Evolutionary conservation across 1,140 invertebrate genomes (phyloP), one percentile per base, ranked within the genome.

Genomic region (Solenopsis invicta): DNA sequence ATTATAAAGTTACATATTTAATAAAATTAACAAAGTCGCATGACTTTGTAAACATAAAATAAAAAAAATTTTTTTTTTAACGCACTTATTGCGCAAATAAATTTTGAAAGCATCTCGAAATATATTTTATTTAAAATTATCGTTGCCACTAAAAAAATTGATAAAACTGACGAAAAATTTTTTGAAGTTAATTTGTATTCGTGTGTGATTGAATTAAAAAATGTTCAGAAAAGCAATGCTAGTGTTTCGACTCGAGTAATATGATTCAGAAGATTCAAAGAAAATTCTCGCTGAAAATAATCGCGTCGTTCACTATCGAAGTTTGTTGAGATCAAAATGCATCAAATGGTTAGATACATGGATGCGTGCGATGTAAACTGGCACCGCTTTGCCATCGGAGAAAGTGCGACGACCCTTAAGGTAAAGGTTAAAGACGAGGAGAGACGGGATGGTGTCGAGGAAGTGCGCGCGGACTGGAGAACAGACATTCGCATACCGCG

Each of bases 381-480:
- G 90, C 81, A 92, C 77, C 86, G 89, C 86, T 87, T 72, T 74
- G 87, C 88, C 89, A 91, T 86, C 92, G 94, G 94, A 94, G 94
- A 95, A 95, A 95, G 94, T 95, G 94, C 94, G 92, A 92, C 89
- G 85, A 90, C 91, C 89, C 93, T 94, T 93, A 94, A 95, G 93
- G 93, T 94, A 94, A 93, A 95, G 93, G 93, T 94, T 93, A 94
- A 93, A 92, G 92, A 93, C 90, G 90, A 91, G 86, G 81, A 87
- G 78, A 91, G 59, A 85, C 45, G 52, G 48, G 48, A 41, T 16
- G n/a, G 29, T 24, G 69, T 66, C 10, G 64, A 29, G 52, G 50
- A 54, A 71, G 29, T 88, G 41, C 8, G 41, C 59, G 54, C 24
- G 37, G 56, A 62, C 18, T 54, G 69, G 54, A n/a, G n/a, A 24